Percentiles rank a stretch among this genome's conserved stretches.
Conservation (phyloP, 1,140 invertebrate genomes). For the Atta cephalotes region DNA sequence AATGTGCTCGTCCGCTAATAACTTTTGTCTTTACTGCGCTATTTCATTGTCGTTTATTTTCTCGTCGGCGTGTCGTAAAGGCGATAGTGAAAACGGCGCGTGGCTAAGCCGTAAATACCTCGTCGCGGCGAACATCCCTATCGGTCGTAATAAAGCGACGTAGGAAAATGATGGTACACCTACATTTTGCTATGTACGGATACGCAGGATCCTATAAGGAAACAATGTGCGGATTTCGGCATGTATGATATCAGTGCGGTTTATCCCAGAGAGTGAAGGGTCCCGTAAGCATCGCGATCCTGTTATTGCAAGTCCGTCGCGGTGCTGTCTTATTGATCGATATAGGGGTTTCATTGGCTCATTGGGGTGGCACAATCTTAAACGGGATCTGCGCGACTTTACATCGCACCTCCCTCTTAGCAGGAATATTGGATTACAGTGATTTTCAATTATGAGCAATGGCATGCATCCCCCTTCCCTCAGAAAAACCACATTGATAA, state of each 20-base stretch:
- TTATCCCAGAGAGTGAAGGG: constrained; percentile 63
- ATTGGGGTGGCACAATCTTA: constrained; percentile 64
- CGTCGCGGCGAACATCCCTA: constrained; percentile 74
- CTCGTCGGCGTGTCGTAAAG: constrained; percentile 50
- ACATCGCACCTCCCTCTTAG: constrained; percentile 58
- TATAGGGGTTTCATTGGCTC: constrained; percentile 20
- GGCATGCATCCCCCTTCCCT: not conserved
- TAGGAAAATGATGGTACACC: constrained; percentile 41
- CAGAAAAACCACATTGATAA: constrained; percentile 52
- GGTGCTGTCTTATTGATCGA: constrained; percentile 78
- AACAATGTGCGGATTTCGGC: constrained; percentile 66
- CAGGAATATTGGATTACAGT: constrained; percentile 76
- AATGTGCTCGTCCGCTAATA: constrained; percentile 43
- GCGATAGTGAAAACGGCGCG: constrained; percentile 46
- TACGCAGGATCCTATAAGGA: constrained; percentile 57
- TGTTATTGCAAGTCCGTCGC: constrained; percentile 55
- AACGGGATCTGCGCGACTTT: constrained; percentile 66
- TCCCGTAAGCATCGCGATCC: constrained; percentile 12
- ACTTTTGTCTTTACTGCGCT: constrained; percentile 63
- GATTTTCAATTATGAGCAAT: constrained; percentile 79
- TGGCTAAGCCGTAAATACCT: constrained; percentile 78
- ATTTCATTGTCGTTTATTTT: constrained; percentile 44
- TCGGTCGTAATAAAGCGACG: constrained; percentile 79
- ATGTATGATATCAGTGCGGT: constrained; percentile 21
- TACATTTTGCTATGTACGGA: constrained; percentile 54